Conservation (phyloP, 2,797 vertebrate species). For the Halcyon smyrnensis region DNA sequence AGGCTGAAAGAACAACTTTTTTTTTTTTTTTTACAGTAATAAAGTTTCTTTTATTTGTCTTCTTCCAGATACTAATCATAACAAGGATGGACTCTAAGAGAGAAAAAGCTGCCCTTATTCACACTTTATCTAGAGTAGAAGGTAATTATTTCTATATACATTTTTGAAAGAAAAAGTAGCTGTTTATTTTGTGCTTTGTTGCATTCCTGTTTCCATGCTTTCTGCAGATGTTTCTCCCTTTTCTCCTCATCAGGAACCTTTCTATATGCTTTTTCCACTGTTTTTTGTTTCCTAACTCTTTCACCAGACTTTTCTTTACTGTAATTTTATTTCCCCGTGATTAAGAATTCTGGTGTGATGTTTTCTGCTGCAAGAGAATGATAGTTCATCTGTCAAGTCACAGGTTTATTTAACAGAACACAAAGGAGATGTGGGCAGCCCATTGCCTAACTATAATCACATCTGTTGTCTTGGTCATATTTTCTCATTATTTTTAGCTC, state of each 20-base stretch:
- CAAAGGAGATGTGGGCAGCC: background rate
- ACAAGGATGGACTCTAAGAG: conserved; percentile 79
- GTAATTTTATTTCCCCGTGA: background rate
- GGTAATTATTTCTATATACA: conserved; percentile 27
- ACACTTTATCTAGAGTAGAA: conserved; percentile 76
- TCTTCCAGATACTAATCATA: conserved; percentile 86
- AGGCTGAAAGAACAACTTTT: background rate
- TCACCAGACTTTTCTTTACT: background rate
- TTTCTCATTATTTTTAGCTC: background rate
- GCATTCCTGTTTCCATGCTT: background rate
- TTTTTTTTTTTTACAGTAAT: background rate
- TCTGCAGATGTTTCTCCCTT: background rate
- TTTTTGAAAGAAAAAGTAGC: background rate
- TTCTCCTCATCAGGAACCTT: background rate
- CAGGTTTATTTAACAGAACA: background rate
- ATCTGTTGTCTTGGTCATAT: background rate
- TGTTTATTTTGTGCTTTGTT: background rate
- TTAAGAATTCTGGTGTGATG: background rate
- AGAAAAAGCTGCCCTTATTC: conserved; percentile 77
- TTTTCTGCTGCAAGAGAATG: background rate
- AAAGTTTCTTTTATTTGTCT: conserved; percentile 38
- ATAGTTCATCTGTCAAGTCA: background rate
- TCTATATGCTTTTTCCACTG: background rate
- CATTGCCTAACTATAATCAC: background rate
- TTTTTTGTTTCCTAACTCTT: background rate